Conservation (phyloP, 2,113 vertebrate species). For the Pedetes capensis region DNA sequence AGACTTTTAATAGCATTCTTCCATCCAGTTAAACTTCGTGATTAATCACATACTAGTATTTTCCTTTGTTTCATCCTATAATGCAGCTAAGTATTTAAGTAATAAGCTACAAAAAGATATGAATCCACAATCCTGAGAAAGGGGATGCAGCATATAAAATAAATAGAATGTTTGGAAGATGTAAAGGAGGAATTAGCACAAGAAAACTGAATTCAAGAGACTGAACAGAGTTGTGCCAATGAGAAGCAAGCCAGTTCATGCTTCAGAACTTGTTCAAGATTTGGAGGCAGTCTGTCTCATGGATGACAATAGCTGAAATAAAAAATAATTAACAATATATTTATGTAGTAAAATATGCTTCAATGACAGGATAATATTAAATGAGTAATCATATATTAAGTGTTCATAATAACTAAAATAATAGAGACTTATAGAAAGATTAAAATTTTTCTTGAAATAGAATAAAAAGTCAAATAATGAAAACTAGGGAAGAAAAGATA, state of each 20-base stretch:
- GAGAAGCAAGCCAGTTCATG: not conserved
- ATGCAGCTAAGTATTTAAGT: not conserved
- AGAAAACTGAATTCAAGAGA: not conserved
- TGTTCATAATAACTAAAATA: not conserved
- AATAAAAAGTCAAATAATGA: constrained; percentile 5
- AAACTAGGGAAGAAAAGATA: not conserved
- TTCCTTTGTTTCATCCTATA: not conserved
- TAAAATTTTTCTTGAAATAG: constrained; percentile 34
- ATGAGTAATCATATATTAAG: constrained; percentile 2
- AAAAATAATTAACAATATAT: not conserved
- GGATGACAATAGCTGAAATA: constrained; percentile 19
- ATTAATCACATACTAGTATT: not conserved
- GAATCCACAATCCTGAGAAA: not conserved
- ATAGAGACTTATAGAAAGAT: not conserved
- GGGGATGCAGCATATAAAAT: not conserved
- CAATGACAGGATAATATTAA: not conserved
- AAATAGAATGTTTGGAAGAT: constrained; percentile 8
- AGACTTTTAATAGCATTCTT: constrained; percentile 29
- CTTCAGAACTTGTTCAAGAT: not conserved
- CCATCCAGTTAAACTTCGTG: not conserved
- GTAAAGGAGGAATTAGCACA: not conserved
- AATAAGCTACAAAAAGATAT: not conserved
- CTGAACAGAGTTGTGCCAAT: not conserved
- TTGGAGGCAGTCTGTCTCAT: not conserved
- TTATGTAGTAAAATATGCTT: too few relatives aligned